A percentile compares a stretch with the other conserved stretches of the same genome.
Conservation (phyloP, 2,113 vertebrate species). For the Ariopsis seemanni region DNA sequence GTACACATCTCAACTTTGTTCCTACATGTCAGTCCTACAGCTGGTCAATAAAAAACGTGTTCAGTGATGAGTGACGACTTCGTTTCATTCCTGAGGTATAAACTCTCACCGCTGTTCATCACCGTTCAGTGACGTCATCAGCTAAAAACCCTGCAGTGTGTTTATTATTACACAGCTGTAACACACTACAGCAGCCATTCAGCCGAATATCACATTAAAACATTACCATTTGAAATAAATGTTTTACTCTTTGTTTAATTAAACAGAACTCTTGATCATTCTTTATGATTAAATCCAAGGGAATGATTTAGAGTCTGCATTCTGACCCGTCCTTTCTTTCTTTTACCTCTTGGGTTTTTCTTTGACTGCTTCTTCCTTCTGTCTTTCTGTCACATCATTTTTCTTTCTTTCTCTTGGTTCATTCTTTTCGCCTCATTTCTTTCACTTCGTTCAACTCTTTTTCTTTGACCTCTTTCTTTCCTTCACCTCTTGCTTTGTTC, state of each 20-base stretch:
- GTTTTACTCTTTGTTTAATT: not conserved
- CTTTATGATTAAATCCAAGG: too few species aligned
- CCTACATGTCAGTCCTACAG: slow-evolving; percentile 25
- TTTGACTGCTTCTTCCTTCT: not conserved
- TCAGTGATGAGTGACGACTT: not conserved
- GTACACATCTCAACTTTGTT: slow-evolving; percentile 8
- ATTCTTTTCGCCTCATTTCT: not conserved
- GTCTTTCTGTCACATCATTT: too few species aligned
- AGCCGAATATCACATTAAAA: not conserved
- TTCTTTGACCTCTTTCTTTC: not conserved
- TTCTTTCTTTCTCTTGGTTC: too few species aligned
- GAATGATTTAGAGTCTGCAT: not conserved
- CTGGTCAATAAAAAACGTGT: slow-evolving; percentile 43
- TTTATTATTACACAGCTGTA: not conserved
- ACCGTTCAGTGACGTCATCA: too few species aligned
- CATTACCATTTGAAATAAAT: not conserved
- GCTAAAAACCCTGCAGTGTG: not conserved
- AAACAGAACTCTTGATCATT: too few species aligned
- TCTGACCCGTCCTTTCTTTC: not conserved
- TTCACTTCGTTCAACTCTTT: too few species aligned
- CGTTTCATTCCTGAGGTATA: not conserved
- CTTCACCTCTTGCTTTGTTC: not conserved
- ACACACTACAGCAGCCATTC: not conserved
- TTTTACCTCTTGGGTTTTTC: not conserved
- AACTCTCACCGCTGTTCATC: not conserved